Percentiles rank a stretch among this genome's conserved stretches.
These are phyloP conservation scores for Toxostoma redivivum DNA, from an alignment of 2,113 vertebrate species.

Conservation along the genomic window DNA sequence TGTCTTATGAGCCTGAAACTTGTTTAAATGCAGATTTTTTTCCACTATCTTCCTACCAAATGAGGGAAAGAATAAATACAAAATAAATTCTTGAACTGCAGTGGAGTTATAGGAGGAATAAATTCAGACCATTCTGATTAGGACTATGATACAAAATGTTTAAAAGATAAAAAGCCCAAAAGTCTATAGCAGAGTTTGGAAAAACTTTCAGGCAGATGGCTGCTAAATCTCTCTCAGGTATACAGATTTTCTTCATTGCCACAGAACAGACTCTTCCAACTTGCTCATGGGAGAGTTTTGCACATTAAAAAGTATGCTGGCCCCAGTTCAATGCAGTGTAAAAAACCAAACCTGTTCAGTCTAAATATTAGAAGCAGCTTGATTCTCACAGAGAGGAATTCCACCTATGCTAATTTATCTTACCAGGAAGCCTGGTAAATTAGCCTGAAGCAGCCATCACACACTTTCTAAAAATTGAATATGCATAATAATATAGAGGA, in stretches of 20 bases:
- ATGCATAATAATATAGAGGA: not conserved
- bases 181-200: not conserved
- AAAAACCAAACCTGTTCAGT: constrained; percentile 16
- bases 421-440: not conserved
- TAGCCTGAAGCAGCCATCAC: not conserved
- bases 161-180: not conserved
- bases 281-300: not conserved
- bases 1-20: not conserved
- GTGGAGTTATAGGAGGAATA: not conserved
- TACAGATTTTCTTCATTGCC: not conserved
- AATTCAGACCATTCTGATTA: not conserved
- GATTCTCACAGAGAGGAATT: not conserved
- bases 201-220: not conserved
- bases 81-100: not conserved
- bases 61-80: not conserved
- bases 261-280: not conserved
- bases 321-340: not conserved
- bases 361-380: not conserved
- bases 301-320: not conserved
- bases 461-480: not conserved
- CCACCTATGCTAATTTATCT: not conserved
- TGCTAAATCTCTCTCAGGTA: not conserved
- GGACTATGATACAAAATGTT: not conserved
- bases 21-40: constrained; percentile 1
- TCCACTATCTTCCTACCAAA: not conserved